These are phyloP conservation scores for Tor tambroides DNA, from an alignment of 2,113 vertebrate species.

Conservation along the genomic window DNA sequence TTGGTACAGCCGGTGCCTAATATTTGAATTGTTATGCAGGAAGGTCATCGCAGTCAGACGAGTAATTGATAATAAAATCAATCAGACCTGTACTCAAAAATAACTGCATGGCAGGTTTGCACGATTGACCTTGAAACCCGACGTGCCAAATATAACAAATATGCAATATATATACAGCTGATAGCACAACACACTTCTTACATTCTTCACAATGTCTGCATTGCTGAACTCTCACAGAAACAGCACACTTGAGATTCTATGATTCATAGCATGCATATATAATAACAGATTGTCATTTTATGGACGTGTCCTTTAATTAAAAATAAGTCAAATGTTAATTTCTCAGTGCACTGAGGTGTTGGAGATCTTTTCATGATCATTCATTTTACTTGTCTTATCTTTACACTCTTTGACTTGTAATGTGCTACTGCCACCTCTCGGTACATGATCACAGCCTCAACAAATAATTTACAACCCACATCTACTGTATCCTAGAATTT, in stretches of 20 bases:
- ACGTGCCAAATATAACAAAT: constrained; percentile 43
- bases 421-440: constrained; percentile 51
- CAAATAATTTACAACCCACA: background rate
- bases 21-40: background rate
- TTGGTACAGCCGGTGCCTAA: background rate
- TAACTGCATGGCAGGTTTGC: constrained; percentile 13
- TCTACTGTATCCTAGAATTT: background rate
- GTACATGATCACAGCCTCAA: background rate
- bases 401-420: constrained; percentile 4
- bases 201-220: background rate
- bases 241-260: background rate
- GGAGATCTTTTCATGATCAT: background rate
- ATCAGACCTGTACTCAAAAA: constrained; percentile 31
- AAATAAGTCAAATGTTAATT: background rate
- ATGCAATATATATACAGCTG: background rate
- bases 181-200: background rate
- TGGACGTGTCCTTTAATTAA: background rate
- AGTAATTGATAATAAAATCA: constrained; percentile 60
- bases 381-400: constrained; percentile 33
- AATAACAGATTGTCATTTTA: constrained; percentile 1
- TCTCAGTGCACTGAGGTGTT: background rate
- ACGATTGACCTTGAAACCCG: constrained; percentile 64
- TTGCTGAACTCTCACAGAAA: background rate
- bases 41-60: constrained; percentile 6
- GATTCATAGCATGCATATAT: background rate